Conservation (phyloP, 2,888 invertebrate species). For the Sphinx pinastri region DNA sequence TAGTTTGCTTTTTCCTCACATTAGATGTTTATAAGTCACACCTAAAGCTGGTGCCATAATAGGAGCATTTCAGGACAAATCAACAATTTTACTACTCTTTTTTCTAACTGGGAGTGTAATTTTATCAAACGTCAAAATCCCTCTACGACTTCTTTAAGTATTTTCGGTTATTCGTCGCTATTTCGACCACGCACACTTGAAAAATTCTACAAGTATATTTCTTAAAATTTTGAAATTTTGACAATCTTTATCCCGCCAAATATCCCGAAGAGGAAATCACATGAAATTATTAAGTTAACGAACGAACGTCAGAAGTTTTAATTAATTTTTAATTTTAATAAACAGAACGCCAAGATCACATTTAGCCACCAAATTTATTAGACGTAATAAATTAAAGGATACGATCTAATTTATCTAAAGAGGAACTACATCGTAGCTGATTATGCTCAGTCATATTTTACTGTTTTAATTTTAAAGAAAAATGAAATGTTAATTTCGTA, state of each 20-base stretch:
- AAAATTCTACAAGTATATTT: too few relatives aligned
- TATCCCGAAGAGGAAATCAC: background rate
- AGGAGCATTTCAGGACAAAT: too few relatives aligned
- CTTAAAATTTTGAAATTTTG: background rate
- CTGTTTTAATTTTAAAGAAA: slow-evolving; percentile 5
- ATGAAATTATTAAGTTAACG: background rate
- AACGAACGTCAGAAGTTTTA: background rate
- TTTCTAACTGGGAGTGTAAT: too few relatives aligned
- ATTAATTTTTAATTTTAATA: slow-evolving; percentile 25
- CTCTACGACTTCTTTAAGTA: too few relatives aligned
- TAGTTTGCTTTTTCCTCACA: too few relatives aligned
- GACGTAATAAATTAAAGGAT: slow-evolving; percentile 23
- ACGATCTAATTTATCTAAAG: slow-evolving; percentile 6
- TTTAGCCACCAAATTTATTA: slow-evolving; percentile 19
- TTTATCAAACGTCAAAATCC: too few relatives aligned
- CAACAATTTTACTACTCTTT: too few relatives aligned
- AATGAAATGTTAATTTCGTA: background rate
- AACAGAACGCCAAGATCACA: slow-evolving; percentile 28
- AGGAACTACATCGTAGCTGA: slow-evolving; percentile 2
- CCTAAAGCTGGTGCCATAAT: too few relatives aligned
- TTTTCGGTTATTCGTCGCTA: too few relatives aligned
- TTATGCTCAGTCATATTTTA: slow-evolving; percentile 9
- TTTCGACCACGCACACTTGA: too few relatives aligned
- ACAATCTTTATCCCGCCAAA: background rate
- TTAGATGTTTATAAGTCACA: too few relatives aligned